Percentiles rank a stretch among this genome's conserved stretches.
Evolutionary conservation across 1,140 invertebrate genomes (phyloP).

Genomic region (Xylocopa sonorina): DNA sequence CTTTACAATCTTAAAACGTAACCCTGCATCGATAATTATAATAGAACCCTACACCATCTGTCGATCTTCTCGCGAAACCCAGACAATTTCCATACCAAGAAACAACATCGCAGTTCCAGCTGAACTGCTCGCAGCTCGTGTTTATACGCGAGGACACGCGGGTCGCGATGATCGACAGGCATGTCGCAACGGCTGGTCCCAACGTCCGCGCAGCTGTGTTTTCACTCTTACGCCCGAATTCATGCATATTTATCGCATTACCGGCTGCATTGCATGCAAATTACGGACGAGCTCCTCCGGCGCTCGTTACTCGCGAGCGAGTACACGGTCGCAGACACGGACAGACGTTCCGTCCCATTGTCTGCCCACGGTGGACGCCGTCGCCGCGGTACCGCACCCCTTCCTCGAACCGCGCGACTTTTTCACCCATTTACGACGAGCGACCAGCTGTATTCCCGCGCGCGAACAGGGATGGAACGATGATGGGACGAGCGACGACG

Average conservation of each 20-base stretch:
- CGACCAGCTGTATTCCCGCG: neutral
- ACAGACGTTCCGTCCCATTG: slow-evolving; percentile 62
- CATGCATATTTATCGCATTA: slow-evolving; percentile 66
- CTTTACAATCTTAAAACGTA: no score
- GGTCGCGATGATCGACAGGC: slow-evolving; percentile 26
- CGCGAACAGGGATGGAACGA: slow-evolving; percentile 3
- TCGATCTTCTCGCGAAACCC: neutral
- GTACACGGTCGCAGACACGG: no score
- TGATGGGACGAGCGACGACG: neutral
- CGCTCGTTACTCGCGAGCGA: slow-evolving; percentile 51
- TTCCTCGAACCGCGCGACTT: slow-evolving; percentile 66
- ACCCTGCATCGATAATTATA: no score
- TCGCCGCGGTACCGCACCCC: slow-evolving; percentile 24
- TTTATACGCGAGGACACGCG: neutral
- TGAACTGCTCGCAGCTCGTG: no score
- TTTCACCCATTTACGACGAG: slow-evolving; percentile 68
- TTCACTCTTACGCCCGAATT: slow-evolving; percentile 57
- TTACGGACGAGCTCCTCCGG: slow-evolving; percentile 49
- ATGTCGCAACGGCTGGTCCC: neutral
- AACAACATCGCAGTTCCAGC: neutral
- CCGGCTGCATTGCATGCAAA: slow-evolving; percentile 67
- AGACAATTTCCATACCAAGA: neutral
- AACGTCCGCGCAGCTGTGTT: slow-evolving; percentile 34
- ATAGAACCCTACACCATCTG: no score
- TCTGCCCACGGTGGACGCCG: slow-evolving; percentile 63